Percentiles rank a stretch among this genome's conserved stretches.
phyloP scores from a whole-genome alignment of 2,888 invertebrate species.

The Crocallis elinguaria region DNA sequence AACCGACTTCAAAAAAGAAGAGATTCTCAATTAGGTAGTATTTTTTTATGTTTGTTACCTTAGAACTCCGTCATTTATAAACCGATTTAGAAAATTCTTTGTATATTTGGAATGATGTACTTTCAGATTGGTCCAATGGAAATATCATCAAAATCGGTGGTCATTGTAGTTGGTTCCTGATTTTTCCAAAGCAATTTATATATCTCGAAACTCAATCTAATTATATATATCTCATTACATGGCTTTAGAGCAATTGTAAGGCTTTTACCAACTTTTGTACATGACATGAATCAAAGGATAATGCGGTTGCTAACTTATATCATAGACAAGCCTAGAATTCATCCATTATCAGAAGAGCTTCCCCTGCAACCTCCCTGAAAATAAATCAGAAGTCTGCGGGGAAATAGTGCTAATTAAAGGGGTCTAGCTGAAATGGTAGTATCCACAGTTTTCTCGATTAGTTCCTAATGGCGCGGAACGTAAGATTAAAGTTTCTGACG shows the following conservation, averaged over 20 bases:
- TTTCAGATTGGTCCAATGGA: too few species aligned
- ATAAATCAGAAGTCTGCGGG: slow-evolving; percentile 30
- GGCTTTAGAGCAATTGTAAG: slow-evolving; percentile 2
- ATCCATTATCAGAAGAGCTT: slow-evolving; percentile 42
- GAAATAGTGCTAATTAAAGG: slow-evolving; percentile 49
- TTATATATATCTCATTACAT: too few species aligned
- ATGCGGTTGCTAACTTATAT: slow-evolving; percentile 47
- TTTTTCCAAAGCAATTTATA: too few species aligned
- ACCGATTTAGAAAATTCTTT: too few species aligned
- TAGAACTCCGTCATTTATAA: too few species aligned
- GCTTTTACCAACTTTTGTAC: slow-evolving; percentile 5
- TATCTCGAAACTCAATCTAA: too few species aligned
- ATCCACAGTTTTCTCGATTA: slow-evolving; percentile 63
- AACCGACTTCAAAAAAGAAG: too few species aligned
- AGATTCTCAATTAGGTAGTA: too few species aligned
- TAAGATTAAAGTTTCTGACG: slow-evolving; percentile 62
- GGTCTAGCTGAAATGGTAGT: slow-evolving; percentile 48
- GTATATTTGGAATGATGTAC: too few species aligned
- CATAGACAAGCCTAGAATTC: slow-evolving; percentile 42
- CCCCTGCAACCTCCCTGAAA: slow-evolving; percentile 20
- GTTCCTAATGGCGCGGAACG: slow-evolving; percentile 65
- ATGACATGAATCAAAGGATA: slow-evolving; percentile 34
- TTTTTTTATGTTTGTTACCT: too few species aligned
- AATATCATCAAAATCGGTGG: too few species aligned
- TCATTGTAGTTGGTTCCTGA: too few species aligned